These are phyloP conservation scores for Eueides isabella DNA, from an alignment of 1,140 invertebrate species.

Conservation along the genomic window DNA sequence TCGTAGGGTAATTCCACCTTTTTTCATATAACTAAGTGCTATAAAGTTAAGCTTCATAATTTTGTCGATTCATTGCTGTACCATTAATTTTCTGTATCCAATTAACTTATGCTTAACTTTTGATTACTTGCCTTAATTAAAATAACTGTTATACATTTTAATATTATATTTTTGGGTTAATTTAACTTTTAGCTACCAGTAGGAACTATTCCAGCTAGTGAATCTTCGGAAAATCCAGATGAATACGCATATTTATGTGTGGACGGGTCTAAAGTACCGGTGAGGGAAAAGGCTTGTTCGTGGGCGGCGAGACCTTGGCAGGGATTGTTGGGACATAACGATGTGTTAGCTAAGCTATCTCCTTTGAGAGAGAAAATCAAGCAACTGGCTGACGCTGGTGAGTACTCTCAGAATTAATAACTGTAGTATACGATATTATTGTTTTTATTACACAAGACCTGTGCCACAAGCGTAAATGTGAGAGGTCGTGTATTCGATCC, in stretches of 20 bases:
- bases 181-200: constrained; percentile 79
- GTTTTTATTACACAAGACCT: too few species aligned
- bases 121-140: neutral
- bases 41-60: neutral
- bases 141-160: neutral
- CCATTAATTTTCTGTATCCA: neutral
- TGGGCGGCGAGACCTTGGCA: constrained; percentile 93
- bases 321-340: constrained; percentile 86
- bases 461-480: too few species aligned
- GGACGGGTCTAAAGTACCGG: constrained; percentile 87
- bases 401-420: constrained; percentile 26
- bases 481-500: too few species aligned
- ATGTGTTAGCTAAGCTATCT: constrained; percentile 79
- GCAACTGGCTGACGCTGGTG: constrained; percentile 68
- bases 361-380: constrained; percentile 74
- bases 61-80: neutral
- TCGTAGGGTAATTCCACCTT: neutral
- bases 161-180: neutral
- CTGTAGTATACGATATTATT: too few species aligned
- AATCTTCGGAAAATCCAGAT: constrained; percentile 82
- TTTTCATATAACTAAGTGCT: neutral
- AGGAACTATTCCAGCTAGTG: constrained; percentile 77
- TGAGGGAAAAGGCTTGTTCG: constrained; percentile 87
- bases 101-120: neutral
- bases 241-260: constrained; percentile 90